Evolutionary conservation across 1,140 invertebrate genomes (phyloP).

Genomic region (Bombus pyrosoma): DNA sequence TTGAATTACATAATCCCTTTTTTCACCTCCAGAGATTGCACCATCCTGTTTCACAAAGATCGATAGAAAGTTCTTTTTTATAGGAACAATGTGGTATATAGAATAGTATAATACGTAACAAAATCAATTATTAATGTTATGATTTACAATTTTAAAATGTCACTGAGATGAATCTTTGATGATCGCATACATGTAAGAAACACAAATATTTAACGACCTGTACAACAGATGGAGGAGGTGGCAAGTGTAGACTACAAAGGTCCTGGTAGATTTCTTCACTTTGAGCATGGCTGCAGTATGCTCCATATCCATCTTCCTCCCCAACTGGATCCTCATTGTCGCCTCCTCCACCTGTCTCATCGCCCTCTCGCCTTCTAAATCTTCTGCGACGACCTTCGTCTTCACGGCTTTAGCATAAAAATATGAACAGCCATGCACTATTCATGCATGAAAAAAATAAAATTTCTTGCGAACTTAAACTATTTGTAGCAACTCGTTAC

Average conservation of each 20-base stretch:
- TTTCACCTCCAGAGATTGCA: constrained; percentile 86
- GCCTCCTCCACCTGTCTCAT: constrained; percentile 73
- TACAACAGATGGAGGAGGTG: constrained; percentile 77
- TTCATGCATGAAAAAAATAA: constrained; percentile 70
- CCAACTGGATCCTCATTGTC: constrained; percentile 75
- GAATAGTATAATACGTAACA: constrained; percentile 13
- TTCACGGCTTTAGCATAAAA: constrained; percentile 79
- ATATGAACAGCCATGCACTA: constrained; percentile 81
- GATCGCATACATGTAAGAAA: constrained; percentile 33
- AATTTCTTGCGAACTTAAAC: constrained; percentile 60
- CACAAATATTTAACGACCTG: constrained; percentile 77
- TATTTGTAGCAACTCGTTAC: constrained; percentile 39
- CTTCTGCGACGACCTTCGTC: constrained; percentile 79
- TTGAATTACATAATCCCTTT: constrained; percentile 97
- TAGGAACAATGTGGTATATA: neutral
- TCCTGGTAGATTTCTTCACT: constrained; percentile 93
- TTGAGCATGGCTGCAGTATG: constrained; percentile 86
- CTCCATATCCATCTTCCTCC: constrained; percentile 86
- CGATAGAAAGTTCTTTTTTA: neutral
- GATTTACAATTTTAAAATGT: neutral
- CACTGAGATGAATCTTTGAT: neutral
- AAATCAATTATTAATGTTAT: constrained; percentile 24
- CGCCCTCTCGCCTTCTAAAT: constrained; percentile 76
- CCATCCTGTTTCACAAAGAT: constrained; percentile 58
- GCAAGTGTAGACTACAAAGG: constrained; percentile 86